Base-by-base conservation (phyloP, 1,140 invertebrate species). In the Micrasema longulum region DNA sequence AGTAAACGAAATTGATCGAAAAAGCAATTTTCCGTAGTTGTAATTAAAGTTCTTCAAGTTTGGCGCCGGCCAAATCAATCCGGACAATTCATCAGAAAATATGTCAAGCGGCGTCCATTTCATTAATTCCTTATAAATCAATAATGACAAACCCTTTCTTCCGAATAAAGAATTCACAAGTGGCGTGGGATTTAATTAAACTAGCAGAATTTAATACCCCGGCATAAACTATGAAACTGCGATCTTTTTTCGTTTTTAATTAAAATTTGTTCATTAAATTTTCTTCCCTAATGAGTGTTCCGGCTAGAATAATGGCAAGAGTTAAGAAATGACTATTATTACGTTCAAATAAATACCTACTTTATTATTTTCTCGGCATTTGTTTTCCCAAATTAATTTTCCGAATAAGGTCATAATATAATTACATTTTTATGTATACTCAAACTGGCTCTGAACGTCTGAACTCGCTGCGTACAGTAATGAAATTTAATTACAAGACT, bases 211-310 rank as follows among this genome's bases (percentile, higher is more conserved):
- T 66, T 66, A 52, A 66, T 47, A 62, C 22, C 53, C 36, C 41
- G 14, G 35, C 12, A 60, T 36, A 69, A 69, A 69, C 67, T 69
- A 69, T 68, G 60, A 69, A 69, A 50, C 57, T 63, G 68, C 45
- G 57, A 70, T 70, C 68, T 64, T 70, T 70, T 70, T 70, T 70
- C 45, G 36, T 47, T 63, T 69, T 70, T 70, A 70, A 70, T 70
- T 70, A 70, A 70, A 70, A 70, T 70, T 70, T 69, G 66, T 69
- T 69, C 66, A 69, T 69, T 69, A 69, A 69, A 69, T 69, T 70
- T 70, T 26, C 57, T 35, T 63, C 55, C 41, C 41, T 70, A 70
- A 70, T 70, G 68, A 70, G 55, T 52, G 45, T 63, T 70, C 57
- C 20, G 57, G 57, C n/a, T 10, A 18, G 60, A 11, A 6, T 26